Evolutionary conservation across 2,888 invertebrate genomes (phyloP), one percentile per base, ranked within the genome.

Genomic region (Pterostichus niger): DNA sequence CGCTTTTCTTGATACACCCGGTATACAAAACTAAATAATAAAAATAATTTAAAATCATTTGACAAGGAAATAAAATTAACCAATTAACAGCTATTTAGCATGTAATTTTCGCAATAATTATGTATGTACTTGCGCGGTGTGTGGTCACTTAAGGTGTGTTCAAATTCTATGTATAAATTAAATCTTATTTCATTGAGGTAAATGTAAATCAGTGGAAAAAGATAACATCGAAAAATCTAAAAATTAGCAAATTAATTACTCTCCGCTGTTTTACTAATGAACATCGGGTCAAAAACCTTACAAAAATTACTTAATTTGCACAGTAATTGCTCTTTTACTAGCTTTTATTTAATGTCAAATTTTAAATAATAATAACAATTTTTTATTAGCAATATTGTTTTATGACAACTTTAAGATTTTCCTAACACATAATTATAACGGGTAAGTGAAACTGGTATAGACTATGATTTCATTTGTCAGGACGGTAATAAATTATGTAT

Each of bases 211-310:
- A 17, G 40, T 2, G 44, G n/a, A 40, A 71, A 24, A 40, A 71
- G 68, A 71, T 71, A 44, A 44, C 44, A 71, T 71, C 15, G 13
- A 71, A 44, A 71, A 44, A 44, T 64, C 68, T 44, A 40, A 33
- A 75, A 75, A 75, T 75, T 75, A 52, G 33, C 75, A 52, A 52
- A 75, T 75, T 75, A 75, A 75, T 75, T 75, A 75, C 49, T 40
- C 35, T 24, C 33, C 54, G 52, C 33, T 75, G 75, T 54, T 49
- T 75, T 49, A 35, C 17, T 75, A 52, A 75, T 75, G 49, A 75
- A 31, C n/a, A 13, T 10, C 46, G 49, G 75, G 49, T 75, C 52
- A 52, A 75, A 13, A 24, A 75, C 75, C 75, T 54, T 33, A 24
- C 44, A 40, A 71, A 71, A 71, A 71, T 68, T 17, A 44, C 68